Conservation (phyloP, 2,888 invertebrate genomes). For the Plusia festucae region DNA sequence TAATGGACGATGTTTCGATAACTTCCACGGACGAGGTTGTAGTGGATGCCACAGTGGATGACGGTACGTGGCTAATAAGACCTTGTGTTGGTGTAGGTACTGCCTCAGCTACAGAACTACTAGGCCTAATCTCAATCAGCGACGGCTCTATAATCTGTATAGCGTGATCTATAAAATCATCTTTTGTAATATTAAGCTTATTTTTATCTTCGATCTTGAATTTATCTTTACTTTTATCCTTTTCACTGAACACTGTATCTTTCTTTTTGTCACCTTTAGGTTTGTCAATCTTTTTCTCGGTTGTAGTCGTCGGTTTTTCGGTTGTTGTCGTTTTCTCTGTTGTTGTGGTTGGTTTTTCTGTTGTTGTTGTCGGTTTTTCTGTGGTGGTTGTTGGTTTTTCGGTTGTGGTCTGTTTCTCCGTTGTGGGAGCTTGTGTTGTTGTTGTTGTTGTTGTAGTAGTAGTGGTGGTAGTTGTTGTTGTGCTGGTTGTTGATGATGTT, state of each 20-base stretch:
- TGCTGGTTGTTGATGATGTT: constrained; percentile 61
- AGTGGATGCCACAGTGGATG: constrained; percentile 53
- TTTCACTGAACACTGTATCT: constrained; percentile 69
- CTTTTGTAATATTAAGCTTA: constrained; percentile 65
- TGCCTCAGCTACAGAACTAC: constrained; percentile 60
- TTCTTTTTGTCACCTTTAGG: constrained; percentile 80
- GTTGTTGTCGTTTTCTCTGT: constrained; percentile 67
- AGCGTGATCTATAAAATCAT: constrained; percentile 68
- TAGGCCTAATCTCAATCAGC: constrained; percentile 64
- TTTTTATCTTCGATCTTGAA: constrained; percentile 73
- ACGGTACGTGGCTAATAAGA: constrained; percentile 66
- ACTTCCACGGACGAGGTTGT: constrained; percentile 26
- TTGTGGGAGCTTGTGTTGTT: constrained; percentile 58
- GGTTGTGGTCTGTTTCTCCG: constrained; percentile 65
- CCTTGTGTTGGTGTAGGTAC: constrained; percentile 81
- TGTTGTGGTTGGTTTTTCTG: constrained; percentile 59
- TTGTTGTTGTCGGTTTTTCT: constrained; percentile 44
- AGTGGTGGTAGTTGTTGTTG: constrained; percentile 61
- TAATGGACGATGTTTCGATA: constrained; percentile 77
- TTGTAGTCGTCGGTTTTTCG: constrained; percentile 56
- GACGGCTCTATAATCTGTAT: constrained; percentile 78
- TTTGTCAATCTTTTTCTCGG: constrained; percentile 65
- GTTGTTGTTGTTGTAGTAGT: constrained; percentile 63
- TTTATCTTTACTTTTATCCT: constrained; percentile 73
- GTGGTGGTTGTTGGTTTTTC: constrained; percentile 56